Evolutionary conservation across 1,140 invertebrate genomes (phyloP), one percentile per base, ranked within the genome.

Genomic region (Drosophila hydei): DNA sequence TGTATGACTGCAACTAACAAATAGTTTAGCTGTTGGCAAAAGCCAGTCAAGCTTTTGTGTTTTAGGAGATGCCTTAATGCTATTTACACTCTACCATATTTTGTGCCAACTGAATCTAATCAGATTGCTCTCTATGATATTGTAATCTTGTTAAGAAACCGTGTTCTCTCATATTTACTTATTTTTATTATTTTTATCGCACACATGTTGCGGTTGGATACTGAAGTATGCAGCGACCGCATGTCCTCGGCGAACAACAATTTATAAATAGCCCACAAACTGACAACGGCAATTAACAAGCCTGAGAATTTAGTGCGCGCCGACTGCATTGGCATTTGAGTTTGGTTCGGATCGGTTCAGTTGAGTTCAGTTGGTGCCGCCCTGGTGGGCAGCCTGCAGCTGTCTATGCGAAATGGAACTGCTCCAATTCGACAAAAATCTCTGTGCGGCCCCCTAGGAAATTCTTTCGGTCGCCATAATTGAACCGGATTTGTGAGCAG

Each of bases 211-310:
- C 33, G 14, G 21, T 47, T 19, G 18, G 11, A 40, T 36, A 23
- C 19, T 25, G 54, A 64, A 64, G 36, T 43, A 63, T 64, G 52
- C 52, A 27, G 61, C 38, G 21, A 33, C 9, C 25, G 51, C 30
- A 23, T 63, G 33, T 43, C 59, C 59, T 61, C 19, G 33, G 48
- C 30, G 12, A 40, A 54, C 52, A 65, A 65, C 56, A 58, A 81
- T 71, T 81, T 80, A 80, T 80, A 84, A 84, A 84, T 84, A 84
- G 80, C 76, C 68, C 68, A 74, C 60, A 85, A 79, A 77, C 80
- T 84, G 79, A 84, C 79, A 84, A 84, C 76, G 76, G 80, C 80
- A 84, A 84, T 84, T 85, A 84, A 84, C 79, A 79, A 84, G 79
- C 79, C 80, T 84, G 80, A 85, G 80, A 85, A 87, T 85, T 87